Base-by-base conservation (phyloP, 1,140 invertebrate species). In the Pseudomyrmex concolor region DNA sequence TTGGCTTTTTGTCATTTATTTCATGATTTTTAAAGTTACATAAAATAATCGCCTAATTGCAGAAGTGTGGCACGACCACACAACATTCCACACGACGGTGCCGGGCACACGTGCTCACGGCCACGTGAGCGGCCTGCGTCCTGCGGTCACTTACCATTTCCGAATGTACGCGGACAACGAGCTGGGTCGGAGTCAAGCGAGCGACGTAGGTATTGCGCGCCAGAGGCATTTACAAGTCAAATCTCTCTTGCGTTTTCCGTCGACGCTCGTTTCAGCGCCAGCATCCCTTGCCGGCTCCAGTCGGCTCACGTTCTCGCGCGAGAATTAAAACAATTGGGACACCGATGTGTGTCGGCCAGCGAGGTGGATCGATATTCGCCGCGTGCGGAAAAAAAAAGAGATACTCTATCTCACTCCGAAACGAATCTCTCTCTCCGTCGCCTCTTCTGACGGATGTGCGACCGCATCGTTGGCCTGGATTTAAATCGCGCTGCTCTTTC, bases 101-200 rank as follows among this genome's bases (percentile, higher is more conserved):
- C 96, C 97, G 0, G 97, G 97, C 0, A 96, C 96, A 13, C 97
- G 97, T 90, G 97, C 96, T 2, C 96, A 96, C 83, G 96, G 97
- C 1, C 96, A 96, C 68, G 95, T 99, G 13, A 96, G 96, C 84
- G 97, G 97, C 87, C 94, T 99, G 1, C 96, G 97, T 72, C 98
- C 98, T 0, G 97, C 98, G 0, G 98, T 97, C 71, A 96, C 96
- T n/a, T 99, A 99, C 94, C 97, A 98, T 90, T 95, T 99, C 81
- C 95, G 98, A 86, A 96, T 99, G 85, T 96, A 98, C 87, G 98
- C 98, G 1, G 97, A 98, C 92, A 99, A 99, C 93, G 95, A 97
- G 82, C 94, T 99, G 60, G 98, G 98, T 2, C 95, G 97, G 74
- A 98, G 98, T 86, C 96, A 97, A 91, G 97, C 97, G 1, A 98